A percentile compares a stretch with the other conserved stretches of the same genome.
Evolutionary conservation across 2,113 vertebrate genomes (phyloP).

Genomic region (Reinhardtius hippoglossoides): DNA sequence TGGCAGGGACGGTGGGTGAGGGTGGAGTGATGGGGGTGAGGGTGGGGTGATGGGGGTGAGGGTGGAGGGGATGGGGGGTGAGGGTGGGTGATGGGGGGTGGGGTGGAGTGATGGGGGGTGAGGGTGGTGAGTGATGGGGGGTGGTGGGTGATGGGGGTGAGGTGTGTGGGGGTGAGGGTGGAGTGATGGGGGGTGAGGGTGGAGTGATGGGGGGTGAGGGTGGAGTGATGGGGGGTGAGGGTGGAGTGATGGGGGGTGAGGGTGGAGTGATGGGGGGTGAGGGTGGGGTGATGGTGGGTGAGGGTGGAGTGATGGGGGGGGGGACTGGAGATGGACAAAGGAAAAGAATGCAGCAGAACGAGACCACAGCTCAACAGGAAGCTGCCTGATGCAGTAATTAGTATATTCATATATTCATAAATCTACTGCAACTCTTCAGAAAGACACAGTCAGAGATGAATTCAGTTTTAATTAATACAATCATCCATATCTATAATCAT

Average conservation of each 20-base stretch:
- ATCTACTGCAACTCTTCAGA: too few species aligned
- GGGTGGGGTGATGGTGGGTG: conserved; percentile 46
- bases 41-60: conserved; percentile 57
- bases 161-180: too few species aligned
- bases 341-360: background rate
- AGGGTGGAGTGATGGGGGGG: conserved; percentile 55
- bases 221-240: conserved; percentile 57
- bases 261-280: conserved; percentile 55
- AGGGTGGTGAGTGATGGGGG: conserved; percentile 56
- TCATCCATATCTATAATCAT: too few species aligned
- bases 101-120: conserved; percentile 35
- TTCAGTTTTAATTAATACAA: too few species aligned
- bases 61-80: conserved; percentile 39
- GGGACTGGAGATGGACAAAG: conserved; percentile 21
- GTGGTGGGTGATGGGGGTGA: too few species aligned
- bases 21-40: conserved; percentile 55
- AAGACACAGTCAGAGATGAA: too few species aligned
- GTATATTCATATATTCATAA: too few species aligned
- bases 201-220: conserved; percentile 41
- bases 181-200: conserved; percentile 56
- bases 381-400: too few species aligned
- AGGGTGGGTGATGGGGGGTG: conserved; percentile 53
- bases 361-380: background rate
- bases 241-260: conserved; percentile 38
- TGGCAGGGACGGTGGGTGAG: conserved; percentile 40